Conservation (phyloP, 2,888 invertebrate species). For the Drosophila meridiana region DNA sequence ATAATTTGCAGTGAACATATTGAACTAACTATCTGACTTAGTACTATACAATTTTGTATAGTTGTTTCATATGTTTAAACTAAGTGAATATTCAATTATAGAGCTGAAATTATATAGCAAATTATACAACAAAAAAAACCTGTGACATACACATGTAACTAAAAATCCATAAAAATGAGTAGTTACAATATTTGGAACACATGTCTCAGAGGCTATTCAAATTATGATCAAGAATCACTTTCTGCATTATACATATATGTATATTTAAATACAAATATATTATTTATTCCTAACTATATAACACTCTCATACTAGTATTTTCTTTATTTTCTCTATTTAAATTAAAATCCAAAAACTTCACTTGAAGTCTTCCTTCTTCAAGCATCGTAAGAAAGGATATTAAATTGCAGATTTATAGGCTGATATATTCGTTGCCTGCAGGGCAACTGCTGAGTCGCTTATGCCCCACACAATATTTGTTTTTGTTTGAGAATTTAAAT, state of each 20-base stretch:
- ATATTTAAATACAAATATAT: too few species aligned
- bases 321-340: not conserved
- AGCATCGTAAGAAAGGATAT: not conserved
- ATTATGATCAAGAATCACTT: not conserved
- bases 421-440: not conserved
- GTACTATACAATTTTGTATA: not conserved
- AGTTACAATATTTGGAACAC: too few species aligned
- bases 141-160: too few species aligned
- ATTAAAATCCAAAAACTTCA: not conserved
- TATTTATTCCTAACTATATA: too few species aligned
- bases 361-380: not conserved
- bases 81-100: not conserved
- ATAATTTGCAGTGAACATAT: not conserved
- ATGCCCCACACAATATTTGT: slow-evolving; percentile 49
- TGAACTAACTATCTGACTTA: not conserved
- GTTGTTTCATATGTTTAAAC: not conserved
- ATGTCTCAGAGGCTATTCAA: not conserved
- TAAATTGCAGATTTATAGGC: not conserved
- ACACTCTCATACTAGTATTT: not conserved
- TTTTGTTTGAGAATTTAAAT: slow-evolving; percentile 78
- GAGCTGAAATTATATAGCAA: too few species aligned
- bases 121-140: too few species aligned
- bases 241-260: not conserved
- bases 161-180: not conserved
- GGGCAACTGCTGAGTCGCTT: slow-evolving; percentile 12